Conservation (phyloP, 2,888 invertebrate genomes). For the Caenorhabditis sp. region DNA sequence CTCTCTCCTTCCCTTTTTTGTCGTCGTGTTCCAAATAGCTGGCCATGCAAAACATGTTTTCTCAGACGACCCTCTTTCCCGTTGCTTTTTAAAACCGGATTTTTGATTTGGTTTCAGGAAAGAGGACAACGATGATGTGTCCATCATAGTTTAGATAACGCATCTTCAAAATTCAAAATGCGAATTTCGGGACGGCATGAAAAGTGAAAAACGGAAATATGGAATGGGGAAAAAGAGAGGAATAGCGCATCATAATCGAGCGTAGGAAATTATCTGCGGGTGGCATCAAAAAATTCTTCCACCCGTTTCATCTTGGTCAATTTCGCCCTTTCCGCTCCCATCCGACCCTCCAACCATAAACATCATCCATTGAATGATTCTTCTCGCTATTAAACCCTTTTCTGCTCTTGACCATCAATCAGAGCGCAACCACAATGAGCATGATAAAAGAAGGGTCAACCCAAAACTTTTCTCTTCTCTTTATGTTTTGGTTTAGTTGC, state of each 20-base stretch:
- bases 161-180: slow-evolving; percentile 3
- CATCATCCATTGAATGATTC: slow-evolving; percentile 5
- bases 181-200: slow-evolving; percentile 23
- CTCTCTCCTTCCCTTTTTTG: slow-evolving; percentile 42
- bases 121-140: slow-evolving; percentile 19
- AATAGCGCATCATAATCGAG: slow-evolving; percentile 21
- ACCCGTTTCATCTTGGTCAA: slow-evolving; percentile 7
- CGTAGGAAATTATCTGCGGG: slow-evolving; percentile 59
- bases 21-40: slow-evolving; percentile 62
- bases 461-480: slow-evolving; percentile 6
- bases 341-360: slow-evolving; percentile 21
- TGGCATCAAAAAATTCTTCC: slow-evolving; percentile 40
- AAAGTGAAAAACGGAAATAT: slow-evolving; percentile 19
- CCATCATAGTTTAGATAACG: slow-evolving; percentile 29
- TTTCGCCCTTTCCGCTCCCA: slow-evolving; percentile 6
- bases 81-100: slow-evolving; percentile 40
- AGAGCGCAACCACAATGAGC: slow-evolving; percentile 25
- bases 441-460: slow-evolving; percentile 14
- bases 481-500: slow-evolving; percentile 21
- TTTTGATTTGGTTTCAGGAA: slow-evolving; percentile 19
- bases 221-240: neutral
- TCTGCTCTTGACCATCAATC: slow-evolving; percentile 33
- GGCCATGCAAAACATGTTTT: slow-evolving; percentile 63
- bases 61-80: slow-evolving; percentile 19
- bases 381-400: slow-evolving; percentile 17